A percentile compares a stretch with the other conserved stretches of the same genome.
Evolutionary conservation across 2,113 vertebrate species (phyloP).

Genomic region (Cryptotis parvus): DNA sequence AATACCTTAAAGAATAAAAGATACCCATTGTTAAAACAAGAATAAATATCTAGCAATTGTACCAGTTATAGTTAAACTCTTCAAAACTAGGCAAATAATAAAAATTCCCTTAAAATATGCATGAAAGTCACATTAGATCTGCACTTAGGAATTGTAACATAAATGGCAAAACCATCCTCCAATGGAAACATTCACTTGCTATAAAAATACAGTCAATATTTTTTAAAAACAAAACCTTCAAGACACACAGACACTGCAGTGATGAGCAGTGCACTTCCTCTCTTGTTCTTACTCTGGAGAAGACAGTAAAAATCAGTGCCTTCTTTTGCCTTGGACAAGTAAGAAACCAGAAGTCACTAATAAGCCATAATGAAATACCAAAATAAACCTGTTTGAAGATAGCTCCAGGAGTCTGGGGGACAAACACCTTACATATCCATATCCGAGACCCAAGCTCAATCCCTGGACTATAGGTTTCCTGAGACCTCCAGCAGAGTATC

Average conservation of each 20-base stretch:
- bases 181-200: conserved; percentile 21
- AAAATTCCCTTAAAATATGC: conserved; percentile 14
- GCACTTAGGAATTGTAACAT: not conserved
- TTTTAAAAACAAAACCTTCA: not conserved
- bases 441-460: no score
- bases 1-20: conserved; percentile 22
- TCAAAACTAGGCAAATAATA: not conserved
- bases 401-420: no score
- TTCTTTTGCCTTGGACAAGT: not conserved
- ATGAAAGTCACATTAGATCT: no score
- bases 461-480: no score
- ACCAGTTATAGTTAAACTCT: conserved; percentile 13
- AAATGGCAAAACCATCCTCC: not conserved
- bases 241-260: not conserved
- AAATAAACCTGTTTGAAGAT: not conserved
- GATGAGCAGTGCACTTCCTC: rapidly evolving
- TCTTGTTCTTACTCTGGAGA: rapidly evolving
- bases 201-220: conserved; percentile 52
- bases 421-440: no score
- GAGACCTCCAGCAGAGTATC: no score
- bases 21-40: conserved; percentile 4
- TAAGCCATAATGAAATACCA: not conserved
- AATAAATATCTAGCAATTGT: not conserved
- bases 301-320: not conserved
- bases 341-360: not conserved